phyloP scores from a whole-genome alignment of 2,888 invertebrate species.

The Aspidapion aeneum region DNA sequence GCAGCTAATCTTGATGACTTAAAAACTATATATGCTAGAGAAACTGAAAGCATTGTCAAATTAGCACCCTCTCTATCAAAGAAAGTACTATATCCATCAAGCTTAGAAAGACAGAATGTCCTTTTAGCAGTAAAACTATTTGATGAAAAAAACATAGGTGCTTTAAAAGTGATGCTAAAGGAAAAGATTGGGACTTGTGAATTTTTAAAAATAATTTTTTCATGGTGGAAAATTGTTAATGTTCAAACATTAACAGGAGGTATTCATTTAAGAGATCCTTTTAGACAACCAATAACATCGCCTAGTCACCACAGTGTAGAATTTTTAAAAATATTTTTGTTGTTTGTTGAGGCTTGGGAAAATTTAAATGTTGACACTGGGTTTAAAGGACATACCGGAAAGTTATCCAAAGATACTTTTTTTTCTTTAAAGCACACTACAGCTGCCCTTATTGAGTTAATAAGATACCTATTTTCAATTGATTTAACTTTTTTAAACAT shows the following conservation, averaged over 20 bases:
- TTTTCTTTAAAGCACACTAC: not conserved
- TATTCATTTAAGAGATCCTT: not conserved
- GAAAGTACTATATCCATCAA: not conserved
- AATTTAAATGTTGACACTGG: not conserved
- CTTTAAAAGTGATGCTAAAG: not conserved
- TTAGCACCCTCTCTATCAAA: not conserved
- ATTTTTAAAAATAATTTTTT: slow-evolving; percentile 7
- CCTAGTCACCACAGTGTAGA: not conserved
- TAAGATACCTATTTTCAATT: not conserved
- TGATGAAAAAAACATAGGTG: not conserved
- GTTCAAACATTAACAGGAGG: slow-evolving; percentile 11
- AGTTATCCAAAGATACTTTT: slow-evolving; percentile 2
- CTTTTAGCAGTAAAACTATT: not conserved
- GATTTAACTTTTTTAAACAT: no score
- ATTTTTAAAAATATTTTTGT: not conserved
- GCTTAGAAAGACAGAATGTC: not conserved
- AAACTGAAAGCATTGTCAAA: not conserved
- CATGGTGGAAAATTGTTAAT: slow-evolving; percentile 17
- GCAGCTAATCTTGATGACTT: not conserved
- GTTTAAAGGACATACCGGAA: not conserved
- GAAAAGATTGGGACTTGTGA: not conserved
- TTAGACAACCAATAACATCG: not conserved
- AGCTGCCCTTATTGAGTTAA: not conserved
- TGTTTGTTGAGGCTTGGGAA: not conserved
- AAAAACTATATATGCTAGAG: not conserved